Evolutionary conservation across 1,140 invertebrate species (phyloP).

Genomic region (Trichonephila clavata): DNA sequence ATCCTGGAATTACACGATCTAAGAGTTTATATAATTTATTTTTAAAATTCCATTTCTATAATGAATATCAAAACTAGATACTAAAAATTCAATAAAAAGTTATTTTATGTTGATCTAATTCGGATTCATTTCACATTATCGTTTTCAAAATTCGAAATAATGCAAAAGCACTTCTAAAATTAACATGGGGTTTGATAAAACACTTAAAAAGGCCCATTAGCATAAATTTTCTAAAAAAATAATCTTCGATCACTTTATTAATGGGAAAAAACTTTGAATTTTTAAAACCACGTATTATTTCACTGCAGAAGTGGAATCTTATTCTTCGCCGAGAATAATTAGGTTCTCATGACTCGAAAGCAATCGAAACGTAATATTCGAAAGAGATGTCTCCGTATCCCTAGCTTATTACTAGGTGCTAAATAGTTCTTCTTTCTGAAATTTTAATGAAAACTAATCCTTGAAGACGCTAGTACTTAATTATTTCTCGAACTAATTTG

Average conservation of each 20-base stretch:
- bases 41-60: too few relatives aligned
- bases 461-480: conserved; percentile 13
- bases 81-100: background rate
- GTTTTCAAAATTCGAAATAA: background rate
- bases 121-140: background rate
- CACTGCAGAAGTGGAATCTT: background rate
- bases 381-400: background rate
- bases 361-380: conserved; percentile 6
- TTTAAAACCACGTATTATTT: background rate
- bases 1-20: too few relatives aligned
- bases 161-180: background rate
- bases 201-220: background rate
- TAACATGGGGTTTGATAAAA: background rate
- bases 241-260: background rate
- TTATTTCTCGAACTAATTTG: conserved; percentile 27
- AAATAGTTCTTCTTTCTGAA: background rate
- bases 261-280: background rate
- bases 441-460: background rate
- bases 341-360: background rate
- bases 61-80: too few relatives aligned
- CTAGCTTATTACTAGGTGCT: background rate
- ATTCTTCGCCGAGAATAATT: background rate
- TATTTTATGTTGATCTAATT: background rate
- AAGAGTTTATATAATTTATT: too few relatives aligned
- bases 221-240: background rate